Conservation (phyloP, 1,140 invertebrate species). For the Achatina immaculata region DNA sequence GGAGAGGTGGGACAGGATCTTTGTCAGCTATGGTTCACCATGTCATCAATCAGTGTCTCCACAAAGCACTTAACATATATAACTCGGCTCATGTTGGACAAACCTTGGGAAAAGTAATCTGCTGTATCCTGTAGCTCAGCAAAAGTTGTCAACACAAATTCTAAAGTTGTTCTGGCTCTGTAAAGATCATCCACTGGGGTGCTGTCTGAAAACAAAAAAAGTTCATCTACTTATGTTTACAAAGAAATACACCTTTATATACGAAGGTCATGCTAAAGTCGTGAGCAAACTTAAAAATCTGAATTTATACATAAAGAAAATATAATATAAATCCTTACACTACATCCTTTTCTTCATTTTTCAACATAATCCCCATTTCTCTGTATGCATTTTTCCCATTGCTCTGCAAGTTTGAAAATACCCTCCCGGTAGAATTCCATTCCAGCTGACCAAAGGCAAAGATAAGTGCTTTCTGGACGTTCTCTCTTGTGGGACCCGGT, state of each 20-base stretch:
- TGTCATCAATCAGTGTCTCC: background rate
- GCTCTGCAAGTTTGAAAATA: too few species aligned
- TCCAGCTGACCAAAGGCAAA: too few species aligned
- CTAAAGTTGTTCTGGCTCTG: slow-evolving; percentile 36
- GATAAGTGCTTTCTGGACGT: too few species aligned
- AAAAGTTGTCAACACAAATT: slow-evolving; percentile 40
- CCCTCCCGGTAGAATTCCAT: too few species aligned
- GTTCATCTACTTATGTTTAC: background rate
- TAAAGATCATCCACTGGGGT: slow-evolving; percentile 26
- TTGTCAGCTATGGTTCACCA: too few species aligned
- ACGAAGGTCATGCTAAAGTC: background rate
- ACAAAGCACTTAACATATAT: background rate
- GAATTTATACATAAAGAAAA: too few species aligned
- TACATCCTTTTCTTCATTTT: too few species aligned
- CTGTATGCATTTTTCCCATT: too few species aligned
- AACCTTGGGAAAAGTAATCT: slow-evolving; percentile 31
- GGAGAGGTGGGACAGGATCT: too few species aligned
- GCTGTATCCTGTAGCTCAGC: slow-evolving; percentile 29
- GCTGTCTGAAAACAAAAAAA: slow-evolving; percentile 27
- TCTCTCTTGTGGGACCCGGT: too few species aligned
- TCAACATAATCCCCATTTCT: too few species aligned
- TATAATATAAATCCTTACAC: background rate
- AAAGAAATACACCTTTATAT: background rate
- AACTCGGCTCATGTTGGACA: background rate
- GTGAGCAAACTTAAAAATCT: too few species aligned